Evolutionary conservation across 2,113 vertebrate species (phyloP), one percentile per base, ranked within the genome.

Genomic region (Cryptotis parvus): DNA sequence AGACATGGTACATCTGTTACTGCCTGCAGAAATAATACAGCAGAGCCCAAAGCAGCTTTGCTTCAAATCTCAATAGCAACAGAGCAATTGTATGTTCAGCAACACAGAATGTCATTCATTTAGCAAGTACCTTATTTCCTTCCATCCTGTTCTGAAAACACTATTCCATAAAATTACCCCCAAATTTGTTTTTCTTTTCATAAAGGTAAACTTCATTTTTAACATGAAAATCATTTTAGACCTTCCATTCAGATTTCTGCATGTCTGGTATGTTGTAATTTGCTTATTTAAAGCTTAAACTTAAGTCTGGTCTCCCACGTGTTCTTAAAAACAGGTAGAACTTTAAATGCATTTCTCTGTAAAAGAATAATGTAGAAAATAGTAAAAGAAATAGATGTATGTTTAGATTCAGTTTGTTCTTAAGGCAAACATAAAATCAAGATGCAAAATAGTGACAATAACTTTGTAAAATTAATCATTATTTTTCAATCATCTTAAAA

Each of bases 401-500:
- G 22, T 58, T 7, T 58, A 58, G 24, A 58, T 20, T 58, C 9
- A 14, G 52, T 55, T 58, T 58, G 22, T 58, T 55, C 20, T 55
- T 55, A 55, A 55, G 52, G 5, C 52, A 55, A 55, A 55, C n/a
- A n/a, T 16, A 55, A 55, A 55, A 55, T 55, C 15, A 55, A 7
- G 43, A 45, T 55, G 52, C 4, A 55, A 55, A 55, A 55, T 55
- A 55, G 43, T 45, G 18, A 55, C 18, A 91, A 65, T 4, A 79
- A 78, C 76, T 16, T 18, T 49, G 80, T 39, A 31, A 43, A 87
- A 73, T 35, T 55, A 63, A 55, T 31, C 4, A 79, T 35, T 49
- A 3, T n/a, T 77, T 87, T 73, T n/a, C 74, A 81, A 68, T 43
- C 43, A 72, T 43, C 76, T 22, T 65, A 74, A 91, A 61, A 75